Evolutionary conservation across 2,888 invertebrate species (phyloP), one percentile per base, ranked within the genome.

Genomic region (Acrobasis consociella): DNA sequence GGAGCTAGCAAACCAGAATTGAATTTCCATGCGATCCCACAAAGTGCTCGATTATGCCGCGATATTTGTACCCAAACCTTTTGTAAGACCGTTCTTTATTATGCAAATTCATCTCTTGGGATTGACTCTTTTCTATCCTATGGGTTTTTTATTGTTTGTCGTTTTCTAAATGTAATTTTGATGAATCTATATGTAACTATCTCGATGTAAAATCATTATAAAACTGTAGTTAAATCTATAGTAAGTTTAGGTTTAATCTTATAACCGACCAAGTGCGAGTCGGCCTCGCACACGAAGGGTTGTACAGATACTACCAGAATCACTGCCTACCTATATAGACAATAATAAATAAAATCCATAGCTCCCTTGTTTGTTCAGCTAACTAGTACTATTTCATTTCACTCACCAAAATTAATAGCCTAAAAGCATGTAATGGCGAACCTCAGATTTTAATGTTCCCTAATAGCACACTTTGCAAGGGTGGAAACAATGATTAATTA

Each of bases 91-190:
- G 70, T 74, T 74, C 72, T 81, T 83, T 82, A 86, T 82, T 82
- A 86, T 83, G 82, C 72, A 84, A 83, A 86, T 84, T 81, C 76
- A 80, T 81, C 81, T 81, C 77, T 62, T 52, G 78, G 81, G 81
- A 80, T 80, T 71, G 74, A 72, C 73, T 80, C 77, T 77, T 72
- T 79, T 80, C 68, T 78, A 77, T 71, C 69, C 68, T 72, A 65
- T 71, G 65, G 68, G 65, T 73, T 75, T 70, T 72, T 66, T 66
- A 66, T 69, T 71, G 70, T 74, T 71, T 46, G 46, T 46, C 46
- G 10, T 71, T 70, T 63, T 69, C 60, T 22, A 22, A 7, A 60
- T 53, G 61, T 60, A 22, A n/a, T n/a, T n/a, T n/a, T n/a, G 31
- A 31, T 31, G 7, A 31, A 31, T 0, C 0, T 5, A 31, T 31